phyloP scores from a whole-genome alignment of 2,113 vertebrate species.

The Bucco capensis region DNA sequence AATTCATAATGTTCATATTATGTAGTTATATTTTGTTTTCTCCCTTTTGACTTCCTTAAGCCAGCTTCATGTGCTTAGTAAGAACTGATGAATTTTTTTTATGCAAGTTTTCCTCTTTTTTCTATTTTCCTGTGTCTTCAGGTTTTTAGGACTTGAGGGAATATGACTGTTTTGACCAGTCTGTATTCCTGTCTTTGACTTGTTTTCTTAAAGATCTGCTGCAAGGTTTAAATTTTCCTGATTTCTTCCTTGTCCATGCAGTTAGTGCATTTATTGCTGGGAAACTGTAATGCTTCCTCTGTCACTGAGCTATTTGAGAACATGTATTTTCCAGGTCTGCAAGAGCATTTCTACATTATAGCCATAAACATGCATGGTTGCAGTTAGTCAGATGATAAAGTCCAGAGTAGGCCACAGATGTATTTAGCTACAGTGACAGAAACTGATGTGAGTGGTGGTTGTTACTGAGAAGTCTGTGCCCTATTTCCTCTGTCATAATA shows the following conservation, averaged over 20 bases:
- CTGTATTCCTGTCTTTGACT: background rate
- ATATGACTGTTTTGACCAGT: background rate
- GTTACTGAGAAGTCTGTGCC: background rate
- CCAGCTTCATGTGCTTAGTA: background rate
- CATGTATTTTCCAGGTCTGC: background rate
- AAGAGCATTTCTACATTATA: background rate
- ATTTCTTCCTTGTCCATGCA: background rate
- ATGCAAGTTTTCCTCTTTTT: background rate
- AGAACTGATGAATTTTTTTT: background rate
- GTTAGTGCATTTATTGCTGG: background rate
- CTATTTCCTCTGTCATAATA: background rate
- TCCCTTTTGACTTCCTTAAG: background rate
- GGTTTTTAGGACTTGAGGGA: background rate
- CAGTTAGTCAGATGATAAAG: background rate
- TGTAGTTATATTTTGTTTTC: background rate
- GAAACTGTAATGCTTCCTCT: background rate
- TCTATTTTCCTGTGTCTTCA: background rate
- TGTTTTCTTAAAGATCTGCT: background rate
- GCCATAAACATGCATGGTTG: background rate
- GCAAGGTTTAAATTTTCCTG: background rate
- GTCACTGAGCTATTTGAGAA: background rate
- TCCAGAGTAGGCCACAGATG: background rate
- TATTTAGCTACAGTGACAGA: background rate
- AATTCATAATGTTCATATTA: background rate
- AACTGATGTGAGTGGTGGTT: background rate